Evolutionary conservation across 2,888 invertebrate genomes (phyloP), one percentile per base, ranked within the genome.

Genomic region (Mactromeris polynyma): DNA sequence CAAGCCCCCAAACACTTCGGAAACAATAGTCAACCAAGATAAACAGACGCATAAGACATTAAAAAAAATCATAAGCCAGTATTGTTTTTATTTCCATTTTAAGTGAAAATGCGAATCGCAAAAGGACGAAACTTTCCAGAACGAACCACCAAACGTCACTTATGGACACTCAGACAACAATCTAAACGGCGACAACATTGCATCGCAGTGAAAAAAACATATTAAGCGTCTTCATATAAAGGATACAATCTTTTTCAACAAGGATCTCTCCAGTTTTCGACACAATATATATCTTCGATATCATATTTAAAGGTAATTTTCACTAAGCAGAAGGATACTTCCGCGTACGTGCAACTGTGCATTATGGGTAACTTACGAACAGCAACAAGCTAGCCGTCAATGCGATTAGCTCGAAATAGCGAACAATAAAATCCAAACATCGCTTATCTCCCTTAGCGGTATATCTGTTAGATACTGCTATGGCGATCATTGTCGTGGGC

Each of bases 191-290:
- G 51, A 64, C 26, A 26, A 26, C 58, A 26, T 11, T 73, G 33
- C 14, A 73, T 33, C 73, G 33, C 4, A 3, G 33, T 17, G 33
- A 36, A 2, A 36, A 7, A 73, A 33, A 14, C 73, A 73, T 33
- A 33, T 36, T 19, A 17, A 73, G 2, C 26, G n/a, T 26, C 2
- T 36, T 54, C 31, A 26, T 83, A n/a, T 51, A 73, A 80, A 93
- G 94, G 94, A 95, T 95, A 95, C 95, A 95, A 73, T 89, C 83
- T 90, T 95, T 95, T 64, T 89, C 87, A 36, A 94, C 73, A 33
- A 95, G 78, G 1, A 93, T 79, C 64, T 91, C 93, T 9, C 87
- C 87, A 31, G 81, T 81, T 26, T 88, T 54, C 11, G 95, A 93
- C 9, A 94, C n/a, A 26, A 95, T 89, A 85, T 93, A 92, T 83